Conservation (phyloP, 1,140 invertebrate genomes). For the Rhopalosiphum maidis region DNA sequence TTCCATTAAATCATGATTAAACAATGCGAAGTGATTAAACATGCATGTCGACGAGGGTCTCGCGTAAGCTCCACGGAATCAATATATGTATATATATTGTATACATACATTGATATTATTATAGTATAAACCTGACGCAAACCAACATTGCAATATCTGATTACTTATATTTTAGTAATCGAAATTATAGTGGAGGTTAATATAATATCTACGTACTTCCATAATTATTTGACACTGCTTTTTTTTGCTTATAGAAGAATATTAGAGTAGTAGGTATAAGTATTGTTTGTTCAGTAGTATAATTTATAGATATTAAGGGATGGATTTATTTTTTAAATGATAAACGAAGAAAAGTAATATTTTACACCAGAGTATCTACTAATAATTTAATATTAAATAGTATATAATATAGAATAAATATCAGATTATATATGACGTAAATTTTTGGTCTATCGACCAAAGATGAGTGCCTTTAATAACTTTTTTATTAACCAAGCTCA, state of each 20-base stretch:
- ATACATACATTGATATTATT: neutral
- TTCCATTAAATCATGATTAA: constrained; percentile 28
- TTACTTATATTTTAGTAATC: neutral
- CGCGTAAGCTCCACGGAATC: neutral
- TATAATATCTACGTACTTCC: neutral
- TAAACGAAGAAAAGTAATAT: neutral
- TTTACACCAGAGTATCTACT: neutral
- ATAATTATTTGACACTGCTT: neutral
- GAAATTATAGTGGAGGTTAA: neutral
- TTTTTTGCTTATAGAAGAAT: neutral
- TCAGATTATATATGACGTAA: too few species aligned
- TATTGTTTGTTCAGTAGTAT: too few species aligned
- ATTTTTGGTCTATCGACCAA: neutral
- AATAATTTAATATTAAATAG: neutral
- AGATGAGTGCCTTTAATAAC: neutral
- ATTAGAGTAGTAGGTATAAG: neutral
- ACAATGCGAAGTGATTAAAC: neutral
- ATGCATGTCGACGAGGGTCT: neutral
- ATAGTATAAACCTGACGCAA: neutral
- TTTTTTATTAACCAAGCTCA: neutral
- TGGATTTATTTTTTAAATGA: neutral
- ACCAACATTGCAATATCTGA: neutral
- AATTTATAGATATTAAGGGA: neutral
- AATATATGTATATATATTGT: neutral
- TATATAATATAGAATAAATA: neutral